A percentile compares a stretch with the other conserved stretches of the same genome.
Evolutionary conservation across 1,140 invertebrate genomes (phyloP).

Genomic region (Drosophila ficusphila): DNA sequence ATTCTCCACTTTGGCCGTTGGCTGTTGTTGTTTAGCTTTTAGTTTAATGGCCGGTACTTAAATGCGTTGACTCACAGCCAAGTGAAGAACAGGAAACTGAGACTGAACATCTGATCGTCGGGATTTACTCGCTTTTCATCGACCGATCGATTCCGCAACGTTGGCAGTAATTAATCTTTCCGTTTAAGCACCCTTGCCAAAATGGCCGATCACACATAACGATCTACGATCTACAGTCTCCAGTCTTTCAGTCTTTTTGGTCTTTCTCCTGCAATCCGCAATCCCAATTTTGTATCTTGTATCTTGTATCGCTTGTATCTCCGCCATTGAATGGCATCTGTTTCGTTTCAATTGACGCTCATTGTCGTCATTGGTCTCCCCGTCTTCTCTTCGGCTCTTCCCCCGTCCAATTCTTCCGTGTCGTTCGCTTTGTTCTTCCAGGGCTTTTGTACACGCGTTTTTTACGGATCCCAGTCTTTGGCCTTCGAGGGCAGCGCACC

Average conservation of each 20-base stretch:
- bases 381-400: neutral
- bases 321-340: slow-evolving; percentile 60
- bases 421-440: slow-evolving; percentile 48
- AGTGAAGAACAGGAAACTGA: slow-evolving; percentile 12
- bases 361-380: slow-evolving; percentile 67
- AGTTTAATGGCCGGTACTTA: slow-evolving; percentile 76
- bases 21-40: slow-evolving; percentile 70
- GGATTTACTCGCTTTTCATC: slow-evolving; percentile 25
- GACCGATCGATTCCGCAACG: slow-evolving; percentile 47
- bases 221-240: slow-evolving; percentile 1
- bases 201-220: slow-evolving; percentile 26
- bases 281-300: slow-evolving; percentile 10
- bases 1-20: slow-evolving; percentile 49
- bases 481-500: slow-evolving; percentile 64
- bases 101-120: slow-evolving; percentile 2
- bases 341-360: slow-evolving; percentile 70
- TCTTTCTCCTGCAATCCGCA: slow-evolving; percentile 15
- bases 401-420: slow-evolving; percentile 19
- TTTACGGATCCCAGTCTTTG: slow-evolving; percentile 36
- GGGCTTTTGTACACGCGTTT: slow-evolving; percentile 47
- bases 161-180: slow-evolving; percentile 55
- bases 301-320: slow-evolving; percentile 7
- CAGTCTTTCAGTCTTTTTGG: neutral
- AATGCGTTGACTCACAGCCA: slow-evolving; percentile 68
- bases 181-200: slow-evolving; percentile 41